Conservation (phyloP, 2,113 vertebrate genomes). For the Genyomyrus donnyi region DNA sequence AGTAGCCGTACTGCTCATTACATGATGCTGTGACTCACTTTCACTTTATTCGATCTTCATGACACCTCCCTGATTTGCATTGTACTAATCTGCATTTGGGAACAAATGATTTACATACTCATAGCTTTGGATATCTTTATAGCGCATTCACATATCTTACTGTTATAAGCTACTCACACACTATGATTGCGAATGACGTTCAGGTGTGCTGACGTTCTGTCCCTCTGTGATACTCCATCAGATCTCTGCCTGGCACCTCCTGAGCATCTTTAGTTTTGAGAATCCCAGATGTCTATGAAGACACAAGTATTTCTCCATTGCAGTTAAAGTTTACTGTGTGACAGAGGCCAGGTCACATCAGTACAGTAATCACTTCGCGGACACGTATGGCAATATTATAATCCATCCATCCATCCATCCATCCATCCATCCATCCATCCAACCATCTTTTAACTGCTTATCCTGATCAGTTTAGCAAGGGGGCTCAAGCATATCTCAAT, state of each 20-base stretch:
- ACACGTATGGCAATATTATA: not conserved
- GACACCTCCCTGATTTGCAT: not conserved
- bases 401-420: not conserved
- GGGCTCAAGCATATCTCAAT: not conserved
- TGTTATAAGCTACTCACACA: not conserved
- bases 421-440: not conserved
- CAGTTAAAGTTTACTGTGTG: not conserved
- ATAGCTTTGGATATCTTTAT: not conserved
- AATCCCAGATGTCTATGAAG: not conserved
- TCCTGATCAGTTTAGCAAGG: not conserved
- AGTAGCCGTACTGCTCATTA: not conserved
- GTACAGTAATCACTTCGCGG: not conserved
- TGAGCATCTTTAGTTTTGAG: not conserved
- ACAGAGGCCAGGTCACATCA: not conserved
- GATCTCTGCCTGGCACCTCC: not conserved
- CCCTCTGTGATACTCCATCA: not conserved
- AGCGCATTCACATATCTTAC: not conserved
- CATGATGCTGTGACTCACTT: not conserved
- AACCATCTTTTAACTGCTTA: not conserved
- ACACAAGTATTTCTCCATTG: not conserved
- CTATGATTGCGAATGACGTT: not conserved
- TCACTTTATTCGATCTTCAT: not conserved
- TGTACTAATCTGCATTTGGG: not conserved
- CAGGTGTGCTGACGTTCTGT: not conserved
- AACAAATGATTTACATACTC: not conserved